phyloP scores from a whole-genome alignment of 2,888 invertebrate species.

The Agrochola circellaris region DNA sequence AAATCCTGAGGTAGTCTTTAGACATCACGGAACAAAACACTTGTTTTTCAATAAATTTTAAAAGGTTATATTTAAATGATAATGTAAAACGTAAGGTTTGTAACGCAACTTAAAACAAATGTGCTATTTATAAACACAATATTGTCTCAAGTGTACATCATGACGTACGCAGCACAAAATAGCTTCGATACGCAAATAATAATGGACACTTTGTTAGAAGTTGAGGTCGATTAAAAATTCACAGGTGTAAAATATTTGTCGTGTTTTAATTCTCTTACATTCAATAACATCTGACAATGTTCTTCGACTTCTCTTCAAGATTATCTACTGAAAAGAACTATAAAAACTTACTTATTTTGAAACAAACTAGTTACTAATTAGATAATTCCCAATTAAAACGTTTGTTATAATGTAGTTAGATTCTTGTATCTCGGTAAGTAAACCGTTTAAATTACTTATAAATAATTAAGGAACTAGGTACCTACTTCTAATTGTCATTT shows the following conservation, averaged over 20 bases:
- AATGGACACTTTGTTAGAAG: neutral
- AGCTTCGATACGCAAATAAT: conserved; percentile 19
- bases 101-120: conserved; percentile 44
- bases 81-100: conserved; percentile 16
- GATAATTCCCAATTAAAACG: neutral
- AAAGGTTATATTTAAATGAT: conserved; percentile 28
- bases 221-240: conserved; percentile 16
- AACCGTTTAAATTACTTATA: neutral
- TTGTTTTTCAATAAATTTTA: conserved; percentile 25
- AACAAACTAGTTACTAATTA: neutral
- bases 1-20: neutral
- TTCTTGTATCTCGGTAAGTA: neutral
- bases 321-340: neutral
- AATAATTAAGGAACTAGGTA: neutral
- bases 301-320: neutral
- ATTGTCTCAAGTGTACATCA: conserved; percentile 67
- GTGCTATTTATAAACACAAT: conserved; percentile 53
- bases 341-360: neutral
- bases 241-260: neutral
- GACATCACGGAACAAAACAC: neutral
- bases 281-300: neutral
- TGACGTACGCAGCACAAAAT: conserved; percentile 54
- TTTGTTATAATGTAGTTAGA: neutral
- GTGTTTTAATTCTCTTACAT: neutral
- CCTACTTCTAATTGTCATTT: neutral